Evolutionary conservation across 2,888 invertebrate genomes (phyloP).

Genomic region (Nysson spinosus): DNA sequence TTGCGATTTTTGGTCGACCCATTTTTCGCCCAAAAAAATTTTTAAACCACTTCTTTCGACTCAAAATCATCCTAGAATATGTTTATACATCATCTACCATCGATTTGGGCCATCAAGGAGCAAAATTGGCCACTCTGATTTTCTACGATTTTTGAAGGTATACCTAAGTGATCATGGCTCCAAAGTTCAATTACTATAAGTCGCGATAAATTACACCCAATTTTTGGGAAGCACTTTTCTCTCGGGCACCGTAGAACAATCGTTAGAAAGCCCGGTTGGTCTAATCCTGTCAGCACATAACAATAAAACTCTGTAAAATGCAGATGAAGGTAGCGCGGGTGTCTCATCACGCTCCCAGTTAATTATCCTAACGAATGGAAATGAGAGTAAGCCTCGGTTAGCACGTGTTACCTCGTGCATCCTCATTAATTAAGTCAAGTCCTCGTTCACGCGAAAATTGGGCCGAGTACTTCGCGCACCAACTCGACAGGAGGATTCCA

Average conservation of each 20-base stretch:
- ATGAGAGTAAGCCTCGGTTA: slow-evolving; percentile 53
- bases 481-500: slow-evolving; percentile 3
- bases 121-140: no score
- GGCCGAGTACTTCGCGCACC: slow-evolving; percentile 31
- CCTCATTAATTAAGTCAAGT: slow-evolving; percentile 54
- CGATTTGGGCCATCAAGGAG: no score
- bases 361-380: slow-evolving; percentile 67
- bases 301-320: slow-evolving; percentile 39
- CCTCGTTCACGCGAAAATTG: slow-evolving; percentile 55
- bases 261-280: slow-evolving; percentile 32
- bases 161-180: no score
- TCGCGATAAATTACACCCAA: not conserved
- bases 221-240: slow-evolving; percentile 19
- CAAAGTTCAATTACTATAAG: no score
- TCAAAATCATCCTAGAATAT: no score
- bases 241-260: slow-evolving; percentile 12
- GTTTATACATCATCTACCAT: no score
- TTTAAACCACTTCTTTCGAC: no score
- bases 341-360: slow-evolving; percentile 52
- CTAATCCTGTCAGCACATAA: slow-evolving; percentile 27
- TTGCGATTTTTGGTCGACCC: no score
- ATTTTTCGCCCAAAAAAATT: no score
- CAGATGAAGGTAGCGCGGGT: slow-evolving; percentile 20
- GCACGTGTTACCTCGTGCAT: slow-evolving; percentile 48
- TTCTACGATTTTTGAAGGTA: no score